Evolutionary conservation across 2,797 vertebrate genomes (phyloP).

Genomic region (Chaetophractus vellerosus): DNA sequence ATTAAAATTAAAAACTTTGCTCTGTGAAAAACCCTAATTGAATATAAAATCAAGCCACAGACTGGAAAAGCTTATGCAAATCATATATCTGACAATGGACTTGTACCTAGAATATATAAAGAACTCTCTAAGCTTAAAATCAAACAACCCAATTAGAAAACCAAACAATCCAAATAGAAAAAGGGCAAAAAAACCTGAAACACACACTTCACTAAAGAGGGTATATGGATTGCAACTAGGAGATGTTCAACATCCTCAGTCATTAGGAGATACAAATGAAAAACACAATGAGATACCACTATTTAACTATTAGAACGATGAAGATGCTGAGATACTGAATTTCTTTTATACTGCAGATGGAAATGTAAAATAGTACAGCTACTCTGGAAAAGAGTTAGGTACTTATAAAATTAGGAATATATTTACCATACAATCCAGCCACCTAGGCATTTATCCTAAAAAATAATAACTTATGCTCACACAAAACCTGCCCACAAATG

Average conservation of each 20-base stretch:
- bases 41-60: neutral
- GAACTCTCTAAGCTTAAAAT: neutral
- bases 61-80: neutral
- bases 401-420: too few relatives aligned
- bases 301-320: too few relatives aligned
- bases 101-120: neutral
- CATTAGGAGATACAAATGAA: too few relatives aligned
- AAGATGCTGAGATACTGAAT: too few relatives aligned
- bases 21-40: neutral
- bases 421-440: too few relatives aligned
- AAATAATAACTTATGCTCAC: too few relatives aligned
- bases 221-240: neutral
- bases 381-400: too few relatives aligned
- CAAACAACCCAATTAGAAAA: neutral
- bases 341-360: too few relatives aligned
- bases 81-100: neutral
- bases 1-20: neutral
- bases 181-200: constrained; percentile 21
- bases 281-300: too few relatives aligned
- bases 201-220: neutral
- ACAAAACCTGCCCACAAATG: too few relatives aligned
- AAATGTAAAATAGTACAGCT: too few relatives aligned
- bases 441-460: too few relatives aligned
- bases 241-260: neutral
- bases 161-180: neutral